phyloP scores from a whole-genome alignment of 2,113 vertebrate genomes.

The Sylvilagus bachmani region DNA sequence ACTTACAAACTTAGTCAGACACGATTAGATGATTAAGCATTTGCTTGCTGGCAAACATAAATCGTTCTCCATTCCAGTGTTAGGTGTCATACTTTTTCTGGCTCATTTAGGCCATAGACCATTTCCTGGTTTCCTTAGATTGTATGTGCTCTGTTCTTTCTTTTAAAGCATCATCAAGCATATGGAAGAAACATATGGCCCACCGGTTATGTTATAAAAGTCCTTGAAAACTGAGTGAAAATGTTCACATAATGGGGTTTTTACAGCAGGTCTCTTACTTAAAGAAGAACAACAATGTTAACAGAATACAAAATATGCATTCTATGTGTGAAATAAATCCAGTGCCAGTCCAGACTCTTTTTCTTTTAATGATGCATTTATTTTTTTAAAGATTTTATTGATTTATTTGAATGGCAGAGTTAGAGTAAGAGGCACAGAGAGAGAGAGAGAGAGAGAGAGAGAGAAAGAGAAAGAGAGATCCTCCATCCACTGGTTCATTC shows the following conservation, averaged over 20 bases:
- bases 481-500: no score
- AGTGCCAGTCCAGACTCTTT: neutral
- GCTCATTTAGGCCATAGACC: neutral
- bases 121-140: conserved; percentile 53
- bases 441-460: no score
- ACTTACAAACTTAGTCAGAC: conserved; percentile 61
- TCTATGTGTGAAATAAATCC: conserved; percentile 12
- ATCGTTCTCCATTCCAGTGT: neutral
- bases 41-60: conserved; percentile 26
- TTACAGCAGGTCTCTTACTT: neutral
- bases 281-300: neutral
- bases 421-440: no score
- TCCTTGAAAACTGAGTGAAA: conserved; percentile 35
- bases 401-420: no score
- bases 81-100: conserved; percentile 22
- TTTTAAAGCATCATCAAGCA: conserved; percentile 24
- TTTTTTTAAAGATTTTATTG: no score
- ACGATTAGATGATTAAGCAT: conserved; percentile 36
- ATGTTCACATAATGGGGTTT: conserved; percentile 53
- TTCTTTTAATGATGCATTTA: no score
- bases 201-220: neutral
- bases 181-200: neutral
- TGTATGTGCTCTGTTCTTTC: neutral
- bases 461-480: no score
- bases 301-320: conserved; percentile 13